Evolutionary conservation across 2,113 vertebrate genomes (phyloP).

Genomic region (Phalacrocorax pelagicus): DNA sequence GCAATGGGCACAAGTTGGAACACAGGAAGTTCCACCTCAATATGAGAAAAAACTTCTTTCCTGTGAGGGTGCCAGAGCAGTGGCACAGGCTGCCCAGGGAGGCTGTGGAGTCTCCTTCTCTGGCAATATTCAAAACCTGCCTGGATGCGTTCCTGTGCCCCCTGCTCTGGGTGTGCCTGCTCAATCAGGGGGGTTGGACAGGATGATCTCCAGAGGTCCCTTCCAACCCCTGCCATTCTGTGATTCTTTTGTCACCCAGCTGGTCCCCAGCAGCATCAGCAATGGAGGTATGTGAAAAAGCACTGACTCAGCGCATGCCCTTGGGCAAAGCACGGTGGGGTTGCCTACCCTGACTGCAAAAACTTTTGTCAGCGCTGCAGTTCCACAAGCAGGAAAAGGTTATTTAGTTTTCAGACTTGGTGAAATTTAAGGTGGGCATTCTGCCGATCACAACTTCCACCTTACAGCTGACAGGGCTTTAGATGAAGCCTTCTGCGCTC

Average conservation of each 20-base stretch:
- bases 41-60: too few species aligned
- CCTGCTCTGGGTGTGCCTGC: too few species aligned
- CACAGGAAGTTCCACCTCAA: too few species aligned
- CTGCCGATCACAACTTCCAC: neutral
- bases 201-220: too few species aligned
- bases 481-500: neutral
- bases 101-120: too few species aligned
- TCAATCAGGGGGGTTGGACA: too few species aligned
- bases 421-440: neutral
- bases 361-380: accelerated
- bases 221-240: too few species aligned
- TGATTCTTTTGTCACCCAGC: neutral
- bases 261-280: neutral
- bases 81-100: too few species aligned
- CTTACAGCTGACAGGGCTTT: neutral
- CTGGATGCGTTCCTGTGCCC: too few species aligned
- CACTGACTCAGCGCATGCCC: accelerated
- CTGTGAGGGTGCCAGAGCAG: too few species aligned
- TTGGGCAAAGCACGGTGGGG: neutral
- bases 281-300: neutral
- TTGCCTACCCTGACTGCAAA: neutral
- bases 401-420: neutral
- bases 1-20: too few species aligned
- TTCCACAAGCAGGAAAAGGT: accelerated
- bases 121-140: too few species aligned